Evolutionary conservation across 2,797 vertebrate species (phyloP), one percentile per base, ranked within the genome.

Genomic region (Melanotaenia maccullochi): DNA sequence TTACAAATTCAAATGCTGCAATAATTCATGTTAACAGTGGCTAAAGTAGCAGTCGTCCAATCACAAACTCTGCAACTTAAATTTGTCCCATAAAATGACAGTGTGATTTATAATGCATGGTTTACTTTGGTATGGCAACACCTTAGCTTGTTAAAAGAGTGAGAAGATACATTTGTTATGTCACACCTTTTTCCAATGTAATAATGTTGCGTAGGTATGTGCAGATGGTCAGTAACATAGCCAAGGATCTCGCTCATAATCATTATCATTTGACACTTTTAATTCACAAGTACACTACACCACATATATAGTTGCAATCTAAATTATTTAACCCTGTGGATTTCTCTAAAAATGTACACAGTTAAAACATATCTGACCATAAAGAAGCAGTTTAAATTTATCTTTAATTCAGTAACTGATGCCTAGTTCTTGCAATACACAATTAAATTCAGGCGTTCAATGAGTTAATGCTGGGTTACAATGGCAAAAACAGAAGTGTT

Each of bases 211-310:
- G 4, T 49, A 40, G 9, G 25, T 40, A 11, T 51, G 52, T 51
- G 32, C 57, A 73, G 66, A 44, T 74, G 67, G 47, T 62, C 56
- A 63, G 38, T 72, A 11, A 64, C 12, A 36, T 59, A 59, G 57
- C 30, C 30, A 22, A 7, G 4, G n/a, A 24, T 60, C 13, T 40
- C 16, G 14, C 24, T 25, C 32, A 54, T 54, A 18, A 40, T 64
- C 9, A 11, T 24, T 44, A 35, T 30, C 13, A 20, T 60, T 36
- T 58, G 3, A 30, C 42, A 38, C 60, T 42, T 73, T 69, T 14
- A 24, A 58, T 36, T 70, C 44, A 13, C 51, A 71, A 35, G 28
- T 38, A 60, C 20, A 24, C 61, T 25, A 3, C 6, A 66, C 1
- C 52, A 68, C 16, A 55, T 18, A 24, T 18, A 38, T 13, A 22